phyloP scores from a whole-genome alignment of 1,140 invertebrate genomes.

The Chrysopa pallens region DNA sequence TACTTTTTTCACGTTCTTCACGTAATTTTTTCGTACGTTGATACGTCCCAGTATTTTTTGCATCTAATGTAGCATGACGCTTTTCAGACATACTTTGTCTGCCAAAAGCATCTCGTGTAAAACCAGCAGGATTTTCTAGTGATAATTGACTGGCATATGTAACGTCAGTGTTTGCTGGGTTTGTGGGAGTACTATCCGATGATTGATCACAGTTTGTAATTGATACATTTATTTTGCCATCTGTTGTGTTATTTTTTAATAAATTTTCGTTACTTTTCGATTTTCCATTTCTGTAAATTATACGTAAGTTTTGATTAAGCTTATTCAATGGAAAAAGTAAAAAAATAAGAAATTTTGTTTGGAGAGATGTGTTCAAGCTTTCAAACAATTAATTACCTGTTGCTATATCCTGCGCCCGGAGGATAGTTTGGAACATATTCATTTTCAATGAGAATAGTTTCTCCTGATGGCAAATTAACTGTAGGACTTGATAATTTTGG shows the following conservation, averaged over 20 bases:
- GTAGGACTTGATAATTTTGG: slow-evolving; percentile 21
- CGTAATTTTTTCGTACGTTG: slow-evolving; percentile 77
- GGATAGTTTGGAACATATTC: slow-evolving; percentile 27
- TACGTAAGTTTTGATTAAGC: slow-evolving; percentile 14
- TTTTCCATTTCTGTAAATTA: neutral
- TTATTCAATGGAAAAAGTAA: no score
- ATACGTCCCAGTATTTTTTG: slow-evolving; percentile 87
- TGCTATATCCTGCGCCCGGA: slow-evolving; percentile 8
- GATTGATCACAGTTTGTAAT: slow-evolving; percentile 12
- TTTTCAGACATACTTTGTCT: slow-evolving; percentile 96
- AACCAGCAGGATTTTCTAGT: slow-evolving; percentile 45
- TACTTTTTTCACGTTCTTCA: slow-evolving; percentile 35
- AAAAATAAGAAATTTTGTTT: no score
- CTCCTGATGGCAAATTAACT: slow-evolving; percentile 29
- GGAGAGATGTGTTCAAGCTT: no score
- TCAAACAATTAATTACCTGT: no score
- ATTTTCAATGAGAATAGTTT: slow-evolving; percentile 52
- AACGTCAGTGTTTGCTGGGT: slow-evolving; percentile 28
- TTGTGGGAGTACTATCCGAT: slow-evolving; percentile 12
- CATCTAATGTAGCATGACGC: slow-evolving; percentile 81
- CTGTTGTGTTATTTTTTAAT: slow-evolving; percentile 9
- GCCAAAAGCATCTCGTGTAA: slow-evolving; percentile 76
- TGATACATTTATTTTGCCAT: slow-evolving; percentile 16
- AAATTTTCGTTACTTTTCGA: neutral
- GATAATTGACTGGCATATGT: slow-evolving; percentile 64